Percentiles rank a stretch among this genome's conserved stretches.
Conservation (phyloP, 1,140 invertebrate genomes). For the Drosophila kohkoa region DNA sequence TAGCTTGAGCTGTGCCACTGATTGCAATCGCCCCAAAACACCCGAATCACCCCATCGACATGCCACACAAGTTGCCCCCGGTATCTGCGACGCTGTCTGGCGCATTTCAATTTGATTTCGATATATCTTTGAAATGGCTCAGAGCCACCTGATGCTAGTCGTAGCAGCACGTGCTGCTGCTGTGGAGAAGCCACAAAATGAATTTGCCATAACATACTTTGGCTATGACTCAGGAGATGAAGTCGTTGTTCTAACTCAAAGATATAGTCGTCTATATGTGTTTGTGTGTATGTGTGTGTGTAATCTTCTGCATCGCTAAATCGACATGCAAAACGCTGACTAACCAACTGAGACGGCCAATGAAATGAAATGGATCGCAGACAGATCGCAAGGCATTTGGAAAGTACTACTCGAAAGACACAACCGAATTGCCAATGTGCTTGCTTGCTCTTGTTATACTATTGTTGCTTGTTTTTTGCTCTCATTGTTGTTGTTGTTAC, state of each 20-base stretch:
- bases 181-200: not conserved
- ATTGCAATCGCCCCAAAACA: conserved; percentile 60
- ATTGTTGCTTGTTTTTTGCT: conserved; percentile 10
- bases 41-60: conserved; percentile 22
- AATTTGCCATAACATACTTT: conserved; percentile 1
- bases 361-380: conserved; percentile 62
- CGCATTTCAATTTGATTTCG: conserved; percentile 52
- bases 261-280: not conserved
- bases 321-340: conserved; percentile 60
- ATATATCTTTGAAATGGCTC: conserved; percentile 19
- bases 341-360: conserved; percentile 58
- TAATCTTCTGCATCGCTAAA: conserved; percentile 42
- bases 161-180: conserved; percentile 21
- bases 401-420: conserved; percentile 53
- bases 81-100: conserved; percentile 13
- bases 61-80: conserved; percentile 63
- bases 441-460: conserved; percentile 23
- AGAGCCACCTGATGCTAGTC: conserved; percentile 14
- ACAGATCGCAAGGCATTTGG: conserved; percentile 52
- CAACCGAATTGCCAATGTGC: conserved; percentile 26
- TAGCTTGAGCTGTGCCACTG: conserved; percentile 47
- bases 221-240: conserved; percentile 17
- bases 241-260: conserved; percentile 53
- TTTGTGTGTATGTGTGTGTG: not conserved
- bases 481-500: conserved; percentile 40